phyloP scores from a whole-genome alignment of 2,888 invertebrate genomes.

The Dendrolimus pini region DNA sequence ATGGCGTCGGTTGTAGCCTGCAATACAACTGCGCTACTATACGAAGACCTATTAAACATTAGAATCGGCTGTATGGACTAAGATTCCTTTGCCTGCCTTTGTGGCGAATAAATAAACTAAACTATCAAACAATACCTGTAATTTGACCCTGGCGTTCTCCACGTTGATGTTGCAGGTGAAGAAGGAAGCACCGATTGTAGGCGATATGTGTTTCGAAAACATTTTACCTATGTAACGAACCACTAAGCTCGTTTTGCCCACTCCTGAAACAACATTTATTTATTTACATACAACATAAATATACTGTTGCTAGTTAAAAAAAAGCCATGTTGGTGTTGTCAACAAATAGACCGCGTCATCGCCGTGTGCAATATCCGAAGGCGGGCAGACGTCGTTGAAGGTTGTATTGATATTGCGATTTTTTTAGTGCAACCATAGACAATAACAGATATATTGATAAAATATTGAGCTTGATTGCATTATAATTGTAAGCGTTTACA shows the following conservation, averaged over 20 bases:
- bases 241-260: constrained; percentile 93
- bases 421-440: too few relatives aligned
- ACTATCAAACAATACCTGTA: constrained; percentile 68
- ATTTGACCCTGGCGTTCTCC: constrained; percentile 82
- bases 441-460: too few relatives aligned
- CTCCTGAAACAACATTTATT: constrained; percentile 77
- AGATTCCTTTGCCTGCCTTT: too few relatives aligned
- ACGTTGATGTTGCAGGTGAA: constrained; percentile 89
- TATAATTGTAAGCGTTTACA: too few relatives aligned
- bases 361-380: neutral
- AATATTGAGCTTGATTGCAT: too few relatives aligned
- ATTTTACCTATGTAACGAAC: constrained; percentile 87
- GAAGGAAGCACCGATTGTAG: constrained; percentile 94
- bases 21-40: too few relatives aligned
- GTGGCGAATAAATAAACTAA: too few relatives aligned
- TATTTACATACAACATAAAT: neutral
- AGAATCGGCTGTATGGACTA: too few relatives aligned
- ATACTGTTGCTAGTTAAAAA: neutral
- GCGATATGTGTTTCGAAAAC: constrained; percentile 84
- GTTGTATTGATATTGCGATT: too few relatives aligned
- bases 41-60: too few relatives aligned
- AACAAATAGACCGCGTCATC: neutral
- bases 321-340: neutral
- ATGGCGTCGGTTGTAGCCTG: too few relatives aligned
- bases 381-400: neutral